A percentile compares a stretch with the other conserved stretches of the same genome.
These are phyloP conservation scores for Cheilosia variabilis DNA, from an alignment of 2,888 invertebrate species.

Conservation along the genomic window DNA sequence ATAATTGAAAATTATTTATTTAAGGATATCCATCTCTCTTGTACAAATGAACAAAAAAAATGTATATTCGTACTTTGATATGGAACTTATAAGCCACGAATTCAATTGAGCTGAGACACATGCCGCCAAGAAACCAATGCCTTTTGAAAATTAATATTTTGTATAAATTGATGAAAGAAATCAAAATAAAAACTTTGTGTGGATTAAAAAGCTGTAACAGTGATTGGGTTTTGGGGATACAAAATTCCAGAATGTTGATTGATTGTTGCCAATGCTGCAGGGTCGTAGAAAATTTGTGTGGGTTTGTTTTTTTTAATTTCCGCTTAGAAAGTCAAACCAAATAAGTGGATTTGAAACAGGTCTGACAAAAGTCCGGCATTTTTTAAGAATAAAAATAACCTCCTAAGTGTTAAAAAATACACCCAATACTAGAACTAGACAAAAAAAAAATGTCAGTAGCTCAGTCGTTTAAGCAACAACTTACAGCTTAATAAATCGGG, in stretches of 20 bases:
- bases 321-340: no score
- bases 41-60: conserved; percentile 32
- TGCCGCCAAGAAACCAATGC: conserved; percentile 92
- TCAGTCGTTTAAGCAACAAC: no score
- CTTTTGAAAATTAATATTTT: conserved; percentile 85
- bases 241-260: conserved; percentile 18
- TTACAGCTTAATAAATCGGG: no score
- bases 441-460: no score
- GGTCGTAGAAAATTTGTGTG: no score
- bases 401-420: no score
- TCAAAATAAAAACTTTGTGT: conserved; percentile 59
- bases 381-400: no score
- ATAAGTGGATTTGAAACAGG: no score
- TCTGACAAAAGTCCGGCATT: no score
- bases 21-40: conserved; percentile 47
- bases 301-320: no score
- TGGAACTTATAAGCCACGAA: conserved; percentile 72
- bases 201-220: conserved; percentile 28
- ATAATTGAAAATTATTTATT: conserved; percentile 30
- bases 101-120: conserved; percentile 84
- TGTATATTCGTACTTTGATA: conserved; percentile 57
- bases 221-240: conserved; percentile 46
- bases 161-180: conserved; percentile 69
- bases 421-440: no score
- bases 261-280: background rate